Conservation (phyloP, 2,797 vertebrate genomes). For the Babyrousa celebensis region DNA sequence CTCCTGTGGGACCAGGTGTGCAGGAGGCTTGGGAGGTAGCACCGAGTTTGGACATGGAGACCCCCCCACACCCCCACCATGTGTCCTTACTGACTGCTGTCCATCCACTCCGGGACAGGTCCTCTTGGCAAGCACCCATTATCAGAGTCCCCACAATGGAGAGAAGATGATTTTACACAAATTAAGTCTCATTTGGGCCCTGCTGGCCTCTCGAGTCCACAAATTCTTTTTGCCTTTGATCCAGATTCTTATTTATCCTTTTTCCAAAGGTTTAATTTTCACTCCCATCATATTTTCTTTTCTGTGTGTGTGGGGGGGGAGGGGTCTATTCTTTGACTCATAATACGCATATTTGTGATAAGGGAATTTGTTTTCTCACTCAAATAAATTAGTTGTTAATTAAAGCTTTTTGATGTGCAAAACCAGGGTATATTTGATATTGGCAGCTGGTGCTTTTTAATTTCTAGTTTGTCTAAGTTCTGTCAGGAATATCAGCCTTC, state of each 20-base stretch:
- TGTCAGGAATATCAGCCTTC: slow-evolving; percentile 71
- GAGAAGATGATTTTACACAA: slow-evolving; percentile 31
- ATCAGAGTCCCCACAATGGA: slow-evolving; percentile 71
- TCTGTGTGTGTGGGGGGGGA: not conserved
- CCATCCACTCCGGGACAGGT: not conserved
- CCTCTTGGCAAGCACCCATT: slow-evolving; percentile 57
- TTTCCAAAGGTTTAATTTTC: slow-evolving; percentile 87
- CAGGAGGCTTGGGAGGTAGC: not conserved
- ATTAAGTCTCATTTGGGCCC: slow-evolving; percentile 54
- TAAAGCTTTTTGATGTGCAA: slow-evolving; percentile 88
- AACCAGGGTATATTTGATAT: slow-evolving; percentile 84
- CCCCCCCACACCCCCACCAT: too few relatives aligned
- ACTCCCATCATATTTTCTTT: slow-evolving; percentile 78
- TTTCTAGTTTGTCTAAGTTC: slow-evolving; percentile 86
- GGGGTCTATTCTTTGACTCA: slow-evolving; percentile 81
- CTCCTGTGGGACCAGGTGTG: rapidly evolving
- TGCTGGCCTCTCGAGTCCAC: slow-evolving; percentile 76
- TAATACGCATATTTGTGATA: slow-evolving; percentile 84
- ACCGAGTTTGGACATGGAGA: not conserved
- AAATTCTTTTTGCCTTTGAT: slow-evolving; percentile 86
- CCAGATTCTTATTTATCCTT: slow-evolving; percentile 83
- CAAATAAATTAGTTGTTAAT: slow-evolving; percentile 91
- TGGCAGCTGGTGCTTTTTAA: slow-evolving; percentile 87
- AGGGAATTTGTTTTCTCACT: slow-evolving; percentile 80
- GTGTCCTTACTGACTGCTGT: not conserved